Conservation (phyloP, 1,140 invertebrate genomes). For the Pristionchus pacificus region DNA sequence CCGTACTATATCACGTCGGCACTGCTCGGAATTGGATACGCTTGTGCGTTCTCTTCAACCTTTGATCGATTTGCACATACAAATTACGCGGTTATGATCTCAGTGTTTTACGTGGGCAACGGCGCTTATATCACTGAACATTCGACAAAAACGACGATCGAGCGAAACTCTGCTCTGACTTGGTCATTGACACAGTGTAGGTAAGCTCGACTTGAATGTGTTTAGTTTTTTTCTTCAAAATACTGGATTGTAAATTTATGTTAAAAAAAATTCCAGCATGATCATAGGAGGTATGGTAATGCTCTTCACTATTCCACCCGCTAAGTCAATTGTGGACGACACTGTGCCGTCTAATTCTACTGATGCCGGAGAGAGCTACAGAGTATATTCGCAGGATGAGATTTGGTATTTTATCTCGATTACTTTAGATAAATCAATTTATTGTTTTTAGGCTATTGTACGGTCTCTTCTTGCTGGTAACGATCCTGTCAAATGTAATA, state of each 20-base stretch:
- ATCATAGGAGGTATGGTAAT: not conserved
- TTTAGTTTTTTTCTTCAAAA: no score
- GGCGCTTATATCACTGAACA: slow-evolving; percentile 26
- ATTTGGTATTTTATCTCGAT: no score
- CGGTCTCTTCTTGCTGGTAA: slow-evolving; percentile 19
- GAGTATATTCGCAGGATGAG: not conserved
- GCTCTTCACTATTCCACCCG: not conserved
- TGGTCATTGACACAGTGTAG: slow-evolving; percentile 13
- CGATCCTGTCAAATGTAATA: slow-evolving; percentile 21
- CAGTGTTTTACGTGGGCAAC: slow-evolving; percentile 30
- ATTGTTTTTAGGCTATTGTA: slow-evolving; percentile 21
- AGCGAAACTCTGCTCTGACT: slow-evolving; percentile 19
- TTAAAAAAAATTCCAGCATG: no score
- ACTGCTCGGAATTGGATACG: slow-evolving; percentile 24
- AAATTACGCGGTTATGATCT: no score
- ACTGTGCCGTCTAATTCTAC: not conserved
- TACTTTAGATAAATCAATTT: no score
- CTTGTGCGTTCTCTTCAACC: no score
- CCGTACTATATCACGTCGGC: slow-evolving; percentile 29
- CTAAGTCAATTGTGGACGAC: no score
- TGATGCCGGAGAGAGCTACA: not conserved
- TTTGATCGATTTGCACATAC: no score
- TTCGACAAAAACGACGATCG: slow-evolving; percentile 21
- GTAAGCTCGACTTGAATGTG: no score
- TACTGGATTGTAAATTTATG: no score